A percentile compares a stretch with the other conserved stretches of the same genome.
These are phyloP conservation scores for Dolichoris vasculosae DNA, from an alignment of 1,140 invertebrate species.

Conservation along the genomic window DNA sequence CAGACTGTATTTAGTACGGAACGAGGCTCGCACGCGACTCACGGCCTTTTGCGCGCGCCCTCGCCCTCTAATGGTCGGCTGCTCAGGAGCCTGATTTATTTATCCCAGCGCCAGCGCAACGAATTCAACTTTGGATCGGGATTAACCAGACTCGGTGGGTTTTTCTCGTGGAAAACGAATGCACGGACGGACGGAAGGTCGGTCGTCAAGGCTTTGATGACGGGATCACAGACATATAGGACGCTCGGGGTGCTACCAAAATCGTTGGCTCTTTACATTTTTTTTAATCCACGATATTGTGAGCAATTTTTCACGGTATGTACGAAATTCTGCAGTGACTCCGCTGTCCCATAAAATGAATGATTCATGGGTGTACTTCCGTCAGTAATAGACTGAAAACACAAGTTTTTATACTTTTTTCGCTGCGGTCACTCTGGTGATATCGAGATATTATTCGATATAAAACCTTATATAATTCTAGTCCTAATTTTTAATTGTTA, in stretches of 20 bases:
- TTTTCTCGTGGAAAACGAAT: slow-evolving; percentile 56
- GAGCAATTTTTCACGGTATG: slow-evolving; percentile 25
- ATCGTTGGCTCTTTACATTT: not conserved
- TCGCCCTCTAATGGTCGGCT: slow-evolving; percentile 63
- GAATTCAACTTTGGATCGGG: slow-evolving; percentile 60
- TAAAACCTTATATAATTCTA: too few relatives aligned
- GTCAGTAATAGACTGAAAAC: not conserved
- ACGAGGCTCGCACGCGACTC: not conserved
- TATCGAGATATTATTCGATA: not conserved
- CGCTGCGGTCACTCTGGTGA: not conserved
- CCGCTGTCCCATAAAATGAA: not conserved
- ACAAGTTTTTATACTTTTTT: not conserved
- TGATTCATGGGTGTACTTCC: not conserved
- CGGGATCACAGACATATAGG: not conserved
- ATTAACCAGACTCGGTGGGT: slow-evolving; percentile 61
- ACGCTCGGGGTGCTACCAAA: too few relatives aligned
- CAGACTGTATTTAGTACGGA: not conserved
- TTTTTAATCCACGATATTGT: not conserved
- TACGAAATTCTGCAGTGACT: not conserved
- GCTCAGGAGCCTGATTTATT: slow-evolving; percentile 68
- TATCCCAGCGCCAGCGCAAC: slow-evolving; percentile 64
- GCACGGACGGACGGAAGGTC: not conserved
- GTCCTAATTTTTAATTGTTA: too few relatives aligned
- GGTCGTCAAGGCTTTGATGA: not conserved
- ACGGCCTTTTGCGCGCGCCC: not conserved